Conservation (phyloP, 2,797 vertebrate genomes). For the Sebastes hubbsi region DNA sequence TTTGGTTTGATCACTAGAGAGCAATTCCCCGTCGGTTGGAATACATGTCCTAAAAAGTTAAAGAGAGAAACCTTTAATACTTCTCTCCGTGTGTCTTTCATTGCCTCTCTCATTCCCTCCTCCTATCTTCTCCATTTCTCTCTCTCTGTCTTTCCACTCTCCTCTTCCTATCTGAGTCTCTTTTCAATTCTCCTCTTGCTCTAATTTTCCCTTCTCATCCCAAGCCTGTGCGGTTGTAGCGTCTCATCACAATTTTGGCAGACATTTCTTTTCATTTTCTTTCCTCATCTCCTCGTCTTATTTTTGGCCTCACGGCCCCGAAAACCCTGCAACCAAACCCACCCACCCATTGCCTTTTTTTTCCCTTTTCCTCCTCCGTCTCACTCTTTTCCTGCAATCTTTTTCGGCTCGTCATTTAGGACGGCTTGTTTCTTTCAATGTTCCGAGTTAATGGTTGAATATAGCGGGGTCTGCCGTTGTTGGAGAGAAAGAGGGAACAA, state of each 20-base stretch:
- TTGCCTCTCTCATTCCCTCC: neutral
- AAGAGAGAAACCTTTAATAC: conserved; percentile 7
- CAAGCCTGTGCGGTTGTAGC: conserved; percentile 61
- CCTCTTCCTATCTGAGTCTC: conserved; percentile 51
- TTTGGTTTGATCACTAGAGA: conserved; percentile 6
- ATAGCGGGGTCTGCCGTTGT: conserved; percentile 58
- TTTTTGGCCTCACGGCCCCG: conserved; percentile 57
- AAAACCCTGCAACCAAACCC: conserved; percentile 15
- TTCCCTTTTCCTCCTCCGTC: conserved; percentile 24
- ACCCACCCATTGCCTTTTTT: neutral
- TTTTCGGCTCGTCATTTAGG: conserved; percentile 70
- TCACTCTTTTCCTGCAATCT: conserved; percentile 72
- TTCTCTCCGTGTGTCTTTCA: conserved; percentile 3
- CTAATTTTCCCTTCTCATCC: conserved; percentile 66
- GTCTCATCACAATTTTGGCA: conserved; percentile 78
- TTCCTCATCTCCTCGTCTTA: conserved; percentile 74
- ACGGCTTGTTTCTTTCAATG: conserved; percentile 79
- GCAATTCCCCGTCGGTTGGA: neutral
- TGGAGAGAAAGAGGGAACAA: conserved; percentile 72
- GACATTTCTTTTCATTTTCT: conserved; percentile 77
- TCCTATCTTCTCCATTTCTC: conserved; percentile 42
- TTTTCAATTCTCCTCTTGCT: conserved; percentile 62
- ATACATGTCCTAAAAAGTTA: conserved; percentile 29
- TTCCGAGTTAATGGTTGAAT: conserved; percentile 81
- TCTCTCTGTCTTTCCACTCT: conserved; percentile 33